Percentiles rank a stretch among this genome's conserved stretches.
These are phyloP conservation scores for Napeogenes inachia DNA, from an alignment of 2,888 invertebrate genomes.

Conservation along the genomic window DNA sequence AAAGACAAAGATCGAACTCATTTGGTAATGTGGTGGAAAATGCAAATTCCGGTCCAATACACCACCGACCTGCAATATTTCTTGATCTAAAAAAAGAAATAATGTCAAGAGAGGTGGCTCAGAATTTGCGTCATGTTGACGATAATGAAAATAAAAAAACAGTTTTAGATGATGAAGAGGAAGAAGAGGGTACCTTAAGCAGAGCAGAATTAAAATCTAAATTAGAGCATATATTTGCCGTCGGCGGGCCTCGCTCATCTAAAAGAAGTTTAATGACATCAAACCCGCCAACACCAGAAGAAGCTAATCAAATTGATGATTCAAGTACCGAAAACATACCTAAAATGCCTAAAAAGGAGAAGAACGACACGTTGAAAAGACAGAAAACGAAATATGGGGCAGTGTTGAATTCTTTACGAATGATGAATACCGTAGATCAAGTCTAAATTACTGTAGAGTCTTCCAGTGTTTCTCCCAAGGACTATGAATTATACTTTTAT, in stretches of 20 bases:
- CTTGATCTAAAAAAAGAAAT: constrained; percentile 63
- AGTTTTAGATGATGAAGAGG: constrained; percentile 37
- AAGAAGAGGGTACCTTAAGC: constrained; percentile 50
- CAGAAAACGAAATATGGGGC: constrained; percentile 64
- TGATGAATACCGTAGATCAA: constrained; percentile 59
- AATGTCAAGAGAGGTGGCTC: constrained; percentile 43
- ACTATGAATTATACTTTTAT: not conserved
- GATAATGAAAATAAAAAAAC: constrained; percentile 35
- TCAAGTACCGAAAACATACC: constrained; percentile 58
- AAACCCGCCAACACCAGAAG: constrained; percentile 61
- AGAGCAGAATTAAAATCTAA: constrained; percentile 64
- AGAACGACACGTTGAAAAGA: constrained; percentile 67
- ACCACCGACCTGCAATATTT: constrained; percentile 49
- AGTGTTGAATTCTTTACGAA: constrained; percentile 65
- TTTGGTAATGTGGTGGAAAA: constrained; percentile 53
- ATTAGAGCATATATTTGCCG: constrained; percentile 61
- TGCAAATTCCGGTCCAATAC: constrained; percentile 39
- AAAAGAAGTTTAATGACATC: constrained; percentile 61
- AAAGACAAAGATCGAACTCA: constrained; percentile 58
- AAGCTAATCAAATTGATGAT: constrained; percentile 52
- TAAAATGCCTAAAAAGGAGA: constrained; percentile 60
- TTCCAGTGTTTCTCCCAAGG: not conserved
- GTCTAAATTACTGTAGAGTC: constrained; percentile 37
- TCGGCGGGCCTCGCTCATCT: constrained; percentile 53
- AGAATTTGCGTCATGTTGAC: constrained; percentile 49